A percentile compares a stretch with the other conserved stretches of the same genome.
Conservation (phyloP, 2,888 invertebrate species). For the Serripes groenlandicus region DNA sequence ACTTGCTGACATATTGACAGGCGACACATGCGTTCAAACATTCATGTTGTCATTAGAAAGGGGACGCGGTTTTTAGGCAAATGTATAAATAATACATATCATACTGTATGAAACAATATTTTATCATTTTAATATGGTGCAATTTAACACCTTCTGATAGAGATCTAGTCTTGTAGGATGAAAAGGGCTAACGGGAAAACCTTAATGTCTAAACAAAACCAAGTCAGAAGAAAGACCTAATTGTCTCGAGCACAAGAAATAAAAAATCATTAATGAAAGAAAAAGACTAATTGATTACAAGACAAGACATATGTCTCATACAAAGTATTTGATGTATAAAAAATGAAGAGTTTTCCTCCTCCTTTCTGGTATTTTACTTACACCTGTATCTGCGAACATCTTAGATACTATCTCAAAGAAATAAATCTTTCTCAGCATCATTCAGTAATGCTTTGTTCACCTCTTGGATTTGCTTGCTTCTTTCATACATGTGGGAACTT, state of each 20-base stretch:
- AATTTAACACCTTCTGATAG: too few relatives aligned
- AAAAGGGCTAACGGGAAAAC: background rate
- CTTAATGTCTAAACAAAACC: too few relatives aligned
- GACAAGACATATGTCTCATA: background rate
- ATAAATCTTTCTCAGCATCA: background rate
- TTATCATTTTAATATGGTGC: too few relatives aligned
- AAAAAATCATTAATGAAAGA: background rate
- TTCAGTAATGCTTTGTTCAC: background rate
- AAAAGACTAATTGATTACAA: conserved; percentile 1
- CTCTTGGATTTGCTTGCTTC: too few relatives aligned
- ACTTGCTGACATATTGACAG: background rate
- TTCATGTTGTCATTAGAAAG: too few relatives aligned
- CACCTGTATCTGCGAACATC: conserved; percentile 15
- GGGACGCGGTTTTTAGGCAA: too few relatives aligned
- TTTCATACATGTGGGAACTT: too few relatives aligned
- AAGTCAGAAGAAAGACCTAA: too few relatives aligned
- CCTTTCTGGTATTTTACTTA: conserved; percentile 16
- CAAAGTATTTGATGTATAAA: conserved; percentile 17
- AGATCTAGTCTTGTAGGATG: background rate
- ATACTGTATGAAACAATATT: too few relatives aligned
- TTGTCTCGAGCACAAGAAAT: too few relatives aligned
- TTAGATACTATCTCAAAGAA: conserved; percentile 4
- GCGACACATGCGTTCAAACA: too few relatives aligned
- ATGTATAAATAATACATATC: too few relatives aligned
- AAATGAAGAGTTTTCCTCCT: background rate